Evolutionary conservation across 2,797 vertebrate species (phyloP).

Genomic region (Phrynocephalus forsythii): DNA sequence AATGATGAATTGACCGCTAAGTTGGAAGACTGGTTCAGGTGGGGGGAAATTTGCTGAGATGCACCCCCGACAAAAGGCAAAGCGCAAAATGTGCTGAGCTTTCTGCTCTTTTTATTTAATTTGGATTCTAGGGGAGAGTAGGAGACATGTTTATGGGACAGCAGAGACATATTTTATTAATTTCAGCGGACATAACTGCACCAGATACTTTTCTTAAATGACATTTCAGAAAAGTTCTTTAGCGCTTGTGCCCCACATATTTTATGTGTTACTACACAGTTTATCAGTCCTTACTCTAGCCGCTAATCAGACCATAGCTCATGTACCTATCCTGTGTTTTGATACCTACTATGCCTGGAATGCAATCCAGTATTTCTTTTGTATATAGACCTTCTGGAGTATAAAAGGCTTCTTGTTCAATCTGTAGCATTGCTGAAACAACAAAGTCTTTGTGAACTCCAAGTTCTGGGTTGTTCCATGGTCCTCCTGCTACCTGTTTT

Average conservation of each 20-base stretch:
- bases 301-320: background rate
- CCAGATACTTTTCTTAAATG: background rate
- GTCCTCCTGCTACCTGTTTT: too few relatives aligned
- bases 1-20: background rate
- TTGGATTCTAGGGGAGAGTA: background rate
- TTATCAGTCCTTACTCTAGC: background rate
- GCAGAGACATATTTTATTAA: background rate
- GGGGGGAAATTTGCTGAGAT: background rate
- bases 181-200: background rate
- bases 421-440: too few relatives aligned
- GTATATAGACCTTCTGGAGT: background rate
- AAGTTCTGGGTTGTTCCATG: too few relatives aligned
- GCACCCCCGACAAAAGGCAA: conserved; percentile 5
- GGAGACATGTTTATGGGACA: background rate
- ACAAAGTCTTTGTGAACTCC: too few relatives aligned
- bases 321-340: background rate
- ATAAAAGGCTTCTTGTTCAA: too few relatives aligned
- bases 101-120: conserved; percentile 17
- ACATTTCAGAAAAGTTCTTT: background rate
- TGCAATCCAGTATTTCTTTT: background rate
- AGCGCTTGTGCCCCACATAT: background rate
- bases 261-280: background rate
- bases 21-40: background rate
- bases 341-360: background rate
- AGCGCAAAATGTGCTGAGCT: background rate